phyloP scores from a whole-genome alignment of 2,888 invertebrate genomes.

The Mayetiola destructor region DNA sequence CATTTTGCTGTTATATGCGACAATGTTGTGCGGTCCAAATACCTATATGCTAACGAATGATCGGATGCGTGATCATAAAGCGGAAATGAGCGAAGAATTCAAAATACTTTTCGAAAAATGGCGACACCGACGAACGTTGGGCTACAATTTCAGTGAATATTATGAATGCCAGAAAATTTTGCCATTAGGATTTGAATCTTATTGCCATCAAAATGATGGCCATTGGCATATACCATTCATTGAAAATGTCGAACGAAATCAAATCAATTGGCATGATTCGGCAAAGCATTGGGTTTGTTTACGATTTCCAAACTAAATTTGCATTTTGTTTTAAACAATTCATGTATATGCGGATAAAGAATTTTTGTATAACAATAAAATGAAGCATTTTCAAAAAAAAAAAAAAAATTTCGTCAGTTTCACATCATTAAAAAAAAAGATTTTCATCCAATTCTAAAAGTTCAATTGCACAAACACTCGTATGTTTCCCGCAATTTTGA shows the following conservation, averaged over 20 bases:
- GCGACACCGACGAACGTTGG: conserved; percentile 8
- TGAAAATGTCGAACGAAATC: background rate
- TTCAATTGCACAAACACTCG: too few species aligned
- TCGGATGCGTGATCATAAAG: background rate
- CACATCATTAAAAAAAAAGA: too few species aligned
- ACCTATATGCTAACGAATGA: background rate
- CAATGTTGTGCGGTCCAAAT: background rate
- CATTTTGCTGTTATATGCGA: background rate
- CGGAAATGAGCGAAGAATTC: background rate
- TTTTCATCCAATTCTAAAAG: too few species aligned
- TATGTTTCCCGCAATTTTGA: too few species aligned
- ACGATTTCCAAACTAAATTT: too few species aligned
- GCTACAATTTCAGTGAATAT: background rate
- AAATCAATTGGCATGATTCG: background rate
- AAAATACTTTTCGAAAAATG: background rate
- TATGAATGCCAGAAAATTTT: background rate
- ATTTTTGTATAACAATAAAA: too few species aligned
- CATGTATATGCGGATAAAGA: too few species aligned
- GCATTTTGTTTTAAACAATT: too few species aligned
- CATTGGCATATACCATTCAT: background rate
- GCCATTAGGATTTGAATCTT: background rate
- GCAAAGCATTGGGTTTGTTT: background rate
- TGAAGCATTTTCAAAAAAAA: too few species aligned
- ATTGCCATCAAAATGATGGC: background rate
- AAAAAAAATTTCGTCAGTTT: too few species aligned